Percentiles rank a stretch among this genome's conserved stretches.
Conservation (phyloP, 2,888 invertebrate species). For the Perizoma affinitatum region DNA sequence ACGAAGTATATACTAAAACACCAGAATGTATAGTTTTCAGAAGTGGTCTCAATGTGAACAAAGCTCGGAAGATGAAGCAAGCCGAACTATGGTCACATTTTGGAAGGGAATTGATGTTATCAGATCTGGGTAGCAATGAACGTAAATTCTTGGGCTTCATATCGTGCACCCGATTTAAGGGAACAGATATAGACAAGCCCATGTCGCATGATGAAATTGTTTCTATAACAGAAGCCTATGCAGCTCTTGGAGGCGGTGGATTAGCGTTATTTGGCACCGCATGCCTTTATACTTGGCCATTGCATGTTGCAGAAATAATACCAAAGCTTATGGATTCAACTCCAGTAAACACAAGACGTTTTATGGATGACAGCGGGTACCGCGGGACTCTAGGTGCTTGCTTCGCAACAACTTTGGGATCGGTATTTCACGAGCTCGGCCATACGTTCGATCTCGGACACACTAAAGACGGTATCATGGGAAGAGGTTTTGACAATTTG, state of each 20-base stretch:
- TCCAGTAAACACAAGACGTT: constrained; percentile 87
- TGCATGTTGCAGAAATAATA: constrained; percentile 86
- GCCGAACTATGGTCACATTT: constrained; percentile 93
- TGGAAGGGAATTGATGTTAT: constrained; percentile 92
- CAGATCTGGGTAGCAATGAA: constrained; percentile 85
- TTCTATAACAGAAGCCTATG: constrained; percentile 90
- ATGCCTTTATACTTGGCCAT: constrained; percentile 96
- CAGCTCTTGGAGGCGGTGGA: constrained; percentile 96
- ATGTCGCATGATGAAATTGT: constrained; percentile 88
- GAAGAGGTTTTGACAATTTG: constrained; percentile 93
- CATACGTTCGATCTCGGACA: constrained; percentile 98
- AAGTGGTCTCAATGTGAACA: constrained; percentile 87
- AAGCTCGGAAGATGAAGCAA: constrained; percentile 89
- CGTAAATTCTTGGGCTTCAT: constrained; percentile 95
- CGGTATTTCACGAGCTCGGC: constrained; percentile 96
- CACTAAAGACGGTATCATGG: constrained; percentile 96
- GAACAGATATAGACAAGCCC: constrained; percentile 84
- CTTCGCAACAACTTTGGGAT: constrained; percentile 95
- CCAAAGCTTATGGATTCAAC: constrained; percentile 77
- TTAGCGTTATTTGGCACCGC: constrained; percentile 95
- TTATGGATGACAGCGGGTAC: constrained; percentile 97
- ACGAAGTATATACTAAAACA: constrained; percentile 82
- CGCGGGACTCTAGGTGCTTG: constrained; percentile 94
- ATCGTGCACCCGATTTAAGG: constrained; percentile 92
- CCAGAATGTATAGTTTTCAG: constrained; percentile 89